Conservation (phyloP, 2,797 vertebrate genomes). For the Chelon labrosus region DNA sequence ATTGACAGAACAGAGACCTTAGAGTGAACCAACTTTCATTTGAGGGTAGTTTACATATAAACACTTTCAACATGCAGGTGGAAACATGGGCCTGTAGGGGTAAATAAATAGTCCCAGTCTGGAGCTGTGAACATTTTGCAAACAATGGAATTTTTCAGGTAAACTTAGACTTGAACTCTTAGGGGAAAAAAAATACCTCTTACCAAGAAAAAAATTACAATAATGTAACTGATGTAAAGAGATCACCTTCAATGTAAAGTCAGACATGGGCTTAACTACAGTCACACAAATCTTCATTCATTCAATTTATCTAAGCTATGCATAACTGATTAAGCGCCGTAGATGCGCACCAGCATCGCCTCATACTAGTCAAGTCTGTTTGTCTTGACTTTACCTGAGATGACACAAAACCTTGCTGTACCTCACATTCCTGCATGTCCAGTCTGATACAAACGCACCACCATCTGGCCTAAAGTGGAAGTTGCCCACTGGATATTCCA, state of each 20-base stretch:
- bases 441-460: constrained; percentile 74
- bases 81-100: constrained; percentile 74
- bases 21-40: constrained; percentile 66
- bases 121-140: constrained; percentile 52
- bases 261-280: neutral
- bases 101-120: constrained; percentile 73
- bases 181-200: neutral
- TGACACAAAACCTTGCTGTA: neutral
- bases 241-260: neutral
- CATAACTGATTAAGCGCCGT: too few species aligned
- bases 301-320: neutral
- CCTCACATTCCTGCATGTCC: neutral
- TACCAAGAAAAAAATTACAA: neutral
- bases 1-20: constrained; percentile 69
- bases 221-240: neutral
- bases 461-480: constrained; percentile 67
- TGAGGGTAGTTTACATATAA: constrained; percentile 78
- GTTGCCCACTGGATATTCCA: constrained; percentile 7
- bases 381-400: too few species aligned
- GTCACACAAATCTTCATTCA: neutral
- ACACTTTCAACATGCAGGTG: constrained; percentile 79
- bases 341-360: neutral
- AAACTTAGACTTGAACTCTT: constrained; percentile 63
- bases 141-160: constrained; percentile 66
- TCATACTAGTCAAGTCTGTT: neutral